Base-by-base conservation (phyloP, 2,797 vertebrate genomes). In the Numenius phaeopus region DNA sequence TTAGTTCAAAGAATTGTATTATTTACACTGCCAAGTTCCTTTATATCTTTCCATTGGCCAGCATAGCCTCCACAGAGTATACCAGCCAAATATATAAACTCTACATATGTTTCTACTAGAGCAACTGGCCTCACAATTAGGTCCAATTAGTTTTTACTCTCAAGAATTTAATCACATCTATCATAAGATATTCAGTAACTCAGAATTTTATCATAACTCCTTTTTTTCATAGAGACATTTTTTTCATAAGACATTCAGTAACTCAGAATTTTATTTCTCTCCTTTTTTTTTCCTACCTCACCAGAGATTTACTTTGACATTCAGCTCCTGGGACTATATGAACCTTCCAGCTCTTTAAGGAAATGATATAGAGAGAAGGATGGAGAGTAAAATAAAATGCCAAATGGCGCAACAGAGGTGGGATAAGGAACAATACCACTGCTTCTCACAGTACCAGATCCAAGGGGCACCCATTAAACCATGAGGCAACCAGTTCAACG, bases 11-110 rank as follows among this genome's bases (percentile, higher is more conserved):
- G 75, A 95, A 88, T 59, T 93, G 39, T 54, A 76, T 79, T 80
- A 82, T 79, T 94, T 95, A 93, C 67, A 81, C 69, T 85, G 77
- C 88, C 94, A 81, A 89, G 62, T 95, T 89, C 59, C 94, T 95
- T 87, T 92, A 75, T 89, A 64, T 91, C 88, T 88, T 91, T 83
- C 91, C 83, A 70, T 59, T 58, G 65, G 88, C 89, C 94, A 92
- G 92, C 30, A 30, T 24, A 96, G 57, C 57, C 92, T 96, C 78
- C 73, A 81, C 40, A 57, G 52, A 97, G 55, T 67, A 95, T 87
- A 97, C 87, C 87, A 96, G 97, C 95, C 97, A 98, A 97, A 95
- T 84, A 96, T 64, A 97, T 97, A 97, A 98, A 97, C 66, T 91
- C 71, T 96, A 87, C 91, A 94, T 94, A 91, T 95, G 95, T 97